A percentile compares a stretch with the other conserved stretches of the same genome.
These are phyloP conservation scores for Galerucella calmariensis DNA, from an alignment of 2,888 invertebrate species.

Conservation along the genomic window DNA sequence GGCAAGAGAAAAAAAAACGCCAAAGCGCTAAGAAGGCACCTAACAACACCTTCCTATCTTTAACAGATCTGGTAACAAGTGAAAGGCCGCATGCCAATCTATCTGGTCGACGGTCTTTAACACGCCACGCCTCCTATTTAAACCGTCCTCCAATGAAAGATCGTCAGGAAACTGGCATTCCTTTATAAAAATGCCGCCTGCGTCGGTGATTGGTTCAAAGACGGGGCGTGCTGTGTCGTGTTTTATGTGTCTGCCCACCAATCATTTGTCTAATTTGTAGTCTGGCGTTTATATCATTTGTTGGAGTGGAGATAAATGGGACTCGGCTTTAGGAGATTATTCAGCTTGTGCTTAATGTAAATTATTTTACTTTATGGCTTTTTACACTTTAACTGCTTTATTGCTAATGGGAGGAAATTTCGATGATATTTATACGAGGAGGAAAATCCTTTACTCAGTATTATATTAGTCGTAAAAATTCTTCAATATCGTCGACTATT, in stretches of 20 bases:
- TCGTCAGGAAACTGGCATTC: conserved; percentile 47
- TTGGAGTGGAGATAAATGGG: conserved; percentile 64
- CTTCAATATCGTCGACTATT: no score
- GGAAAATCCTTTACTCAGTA: no score
- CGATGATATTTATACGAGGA: conserved; percentile 6
- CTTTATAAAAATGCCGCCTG: conserved; percentile 54
- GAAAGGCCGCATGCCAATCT: conserved; percentile 59
- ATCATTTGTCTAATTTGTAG: conserved; percentile 60
- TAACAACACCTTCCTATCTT: conserved; percentile 56
- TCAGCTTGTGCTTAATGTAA: conserved; percentile 65
- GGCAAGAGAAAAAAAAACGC: conserved; percentile 37
- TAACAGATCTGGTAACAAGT: conserved; percentile 63
- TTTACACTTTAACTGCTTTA: conserved; percentile 54
- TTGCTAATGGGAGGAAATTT: conserved; percentile 41
- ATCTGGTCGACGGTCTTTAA: conserved; percentile 54
- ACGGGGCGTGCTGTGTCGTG: conserved; percentile 47
- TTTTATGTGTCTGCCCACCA: conserved; percentile 55
- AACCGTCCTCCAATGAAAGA: conserved; percentile 46
- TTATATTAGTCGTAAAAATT: no score
- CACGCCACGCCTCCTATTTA: conserved; percentile 53
- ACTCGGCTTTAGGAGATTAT: conserved; percentile 64
- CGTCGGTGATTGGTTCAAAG: conserved; percentile 51
- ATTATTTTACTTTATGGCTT: conserved; percentile 63
- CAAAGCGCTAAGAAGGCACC: conserved; percentile 46
- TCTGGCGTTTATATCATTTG: conserved; percentile 61